Percentiles rank a stretch among this genome's conserved stretches.
These are phyloP conservation scores for Galaxias olidus DNA, from an alignment of 2,797 vertebrate genomes.

Conservation along the genomic window DNA sequence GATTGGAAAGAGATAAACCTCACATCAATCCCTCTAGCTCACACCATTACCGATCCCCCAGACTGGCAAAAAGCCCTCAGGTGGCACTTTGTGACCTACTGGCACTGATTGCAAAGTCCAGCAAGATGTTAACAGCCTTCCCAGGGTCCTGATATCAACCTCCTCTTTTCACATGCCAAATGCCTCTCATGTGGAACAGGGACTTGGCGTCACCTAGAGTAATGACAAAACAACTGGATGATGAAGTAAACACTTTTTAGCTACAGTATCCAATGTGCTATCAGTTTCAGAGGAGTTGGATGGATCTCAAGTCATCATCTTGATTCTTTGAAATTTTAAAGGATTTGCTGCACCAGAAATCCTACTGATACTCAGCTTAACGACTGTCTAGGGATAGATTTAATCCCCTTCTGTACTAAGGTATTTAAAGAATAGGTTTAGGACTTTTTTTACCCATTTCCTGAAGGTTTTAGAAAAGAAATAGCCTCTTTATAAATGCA, in stretches of 20 bases:
- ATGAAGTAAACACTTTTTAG: conserved; percentile 29
- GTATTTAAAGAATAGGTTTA: too few species aligned
- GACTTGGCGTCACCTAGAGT: conserved; percentile 43
- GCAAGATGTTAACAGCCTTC: conserved; percentile 44
- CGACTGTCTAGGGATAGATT: conserved; percentile 24
- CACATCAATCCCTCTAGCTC: conserved; percentile 10
- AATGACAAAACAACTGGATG: conserved; percentile 18
- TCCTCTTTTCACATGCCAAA: conserved; percentile 58
- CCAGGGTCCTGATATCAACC: conserved; percentile 62
- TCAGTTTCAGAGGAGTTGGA: conserved; percentile 35
- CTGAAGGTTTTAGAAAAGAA: too few species aligned
- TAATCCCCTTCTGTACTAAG: too few species aligned
- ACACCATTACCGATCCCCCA: conserved; percentile 25
- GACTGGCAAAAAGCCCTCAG: conserved; percentile 35
- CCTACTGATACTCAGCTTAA: conserved; percentile 47
- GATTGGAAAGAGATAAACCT: conserved; percentile 22
- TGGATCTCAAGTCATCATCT: conserved; percentile 47
- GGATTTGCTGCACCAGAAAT: conserved; percentile 48
- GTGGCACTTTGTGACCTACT: conserved; percentile 40
- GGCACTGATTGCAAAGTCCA: conserved; percentile 20
- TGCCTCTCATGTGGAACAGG: conserved; percentile 51
- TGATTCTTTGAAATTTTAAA: conserved; percentile 43
- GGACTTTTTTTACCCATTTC: too few species aligned
- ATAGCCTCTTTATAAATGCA: too few species aligned
- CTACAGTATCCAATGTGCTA: conserved; percentile 31